Base-by-base conservation (phyloP, 1,140 invertebrate genomes). In the Drosophila chauvacae region DNA sequence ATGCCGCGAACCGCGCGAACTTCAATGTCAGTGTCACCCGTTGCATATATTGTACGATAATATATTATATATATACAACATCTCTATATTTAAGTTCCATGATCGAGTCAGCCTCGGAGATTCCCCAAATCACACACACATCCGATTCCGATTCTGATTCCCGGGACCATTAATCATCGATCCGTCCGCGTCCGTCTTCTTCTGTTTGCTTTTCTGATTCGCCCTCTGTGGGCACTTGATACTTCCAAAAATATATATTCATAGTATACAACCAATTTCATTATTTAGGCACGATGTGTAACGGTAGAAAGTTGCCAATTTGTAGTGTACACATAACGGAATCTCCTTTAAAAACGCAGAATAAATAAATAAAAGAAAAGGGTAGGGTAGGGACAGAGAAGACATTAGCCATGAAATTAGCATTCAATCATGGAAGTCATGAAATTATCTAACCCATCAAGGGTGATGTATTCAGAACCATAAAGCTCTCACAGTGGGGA, bases 271-370 rank as follows among this genome's bases (percentile, higher is more conserved):
- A 51, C 11, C 44, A 50, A 81, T 72, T 30, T 28, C 44, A 66
- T 84, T 76, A 55, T 61, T 80, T 65, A 18, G 73, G 64, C 58
- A 42, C 42, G 35, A 61, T 77, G 55, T 63, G 63, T 84, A 83
- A 83, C 81, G 64, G 81, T 84, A 85, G 81, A 85, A 85, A 85
- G 81, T 51, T 85, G 66, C 82, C 73, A 84, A 77, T 80, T 80
- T 76, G 4, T 37, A 37, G 63, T 16, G 66, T 48, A 66, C 63
- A 70, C 63, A 70, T 72, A 72, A 72, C 70, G 68, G 20, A 48
- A 16, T 42, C 50, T 10, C 44, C 26, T 11, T 35, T 6, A 28
- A 18, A 30, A 55, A 39, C 9, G 10, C 23, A 23, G 20, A 37
- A 39, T n/a, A 16, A 55, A 55, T 55, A 37, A 55, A 37, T 33